phyloP scores from a whole-genome alignment of 2,113 vertebrate genomes.

The Trichomycterus rosablanca region DNA sequence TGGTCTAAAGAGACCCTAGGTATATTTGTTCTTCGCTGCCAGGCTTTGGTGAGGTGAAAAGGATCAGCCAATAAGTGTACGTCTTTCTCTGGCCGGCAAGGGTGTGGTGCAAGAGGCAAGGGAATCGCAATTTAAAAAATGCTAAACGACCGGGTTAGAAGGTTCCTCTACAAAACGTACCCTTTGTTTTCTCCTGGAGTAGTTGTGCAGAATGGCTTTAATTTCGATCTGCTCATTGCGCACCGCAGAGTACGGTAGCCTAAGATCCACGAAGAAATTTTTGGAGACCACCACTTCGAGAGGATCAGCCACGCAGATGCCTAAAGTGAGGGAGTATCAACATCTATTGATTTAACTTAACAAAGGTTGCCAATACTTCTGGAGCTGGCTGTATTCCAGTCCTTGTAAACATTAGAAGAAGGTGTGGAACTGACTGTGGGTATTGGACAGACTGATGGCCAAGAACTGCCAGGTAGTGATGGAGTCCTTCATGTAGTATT shows the following conservation, averaged over 20 bases:
- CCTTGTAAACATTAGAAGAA: neutral
- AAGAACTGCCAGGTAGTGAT: slow-evolving; percentile 78
- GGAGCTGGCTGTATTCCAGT: no score
- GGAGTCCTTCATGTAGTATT: slow-evolving; percentile 68
- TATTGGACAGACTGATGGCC: slow-evolving; percentile 68
- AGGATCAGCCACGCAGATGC: slow-evolving; percentile 74
- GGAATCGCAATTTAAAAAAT: no score
- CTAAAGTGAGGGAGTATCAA: slow-evolving; percentile 29
- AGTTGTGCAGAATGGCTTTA: slow-evolving; percentile 75
- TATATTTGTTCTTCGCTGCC: no score
- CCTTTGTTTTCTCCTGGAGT: slow-evolving; percentile 22
- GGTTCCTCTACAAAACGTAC: slow-evolving; percentile 37
- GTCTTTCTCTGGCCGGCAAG: no score
- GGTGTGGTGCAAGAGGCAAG: no score
- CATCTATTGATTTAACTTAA: neutral
- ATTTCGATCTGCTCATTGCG: slow-evolving; percentile 79
- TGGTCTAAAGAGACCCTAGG: no score
- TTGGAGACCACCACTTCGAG: slow-evolving; percentile 69
- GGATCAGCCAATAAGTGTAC: no score
- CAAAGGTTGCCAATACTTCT: no score
- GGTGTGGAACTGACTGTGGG: slow-evolving; percentile 50
- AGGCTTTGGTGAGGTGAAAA: no score
- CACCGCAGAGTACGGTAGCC: slow-evolving; percentile 75
- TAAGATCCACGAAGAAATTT: slow-evolving; percentile 73
- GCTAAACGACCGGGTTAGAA: no score